Base-by-base conservation (phyloP, 2,888 invertebrate genomes). In the Pollenia angustigena region DNA sequence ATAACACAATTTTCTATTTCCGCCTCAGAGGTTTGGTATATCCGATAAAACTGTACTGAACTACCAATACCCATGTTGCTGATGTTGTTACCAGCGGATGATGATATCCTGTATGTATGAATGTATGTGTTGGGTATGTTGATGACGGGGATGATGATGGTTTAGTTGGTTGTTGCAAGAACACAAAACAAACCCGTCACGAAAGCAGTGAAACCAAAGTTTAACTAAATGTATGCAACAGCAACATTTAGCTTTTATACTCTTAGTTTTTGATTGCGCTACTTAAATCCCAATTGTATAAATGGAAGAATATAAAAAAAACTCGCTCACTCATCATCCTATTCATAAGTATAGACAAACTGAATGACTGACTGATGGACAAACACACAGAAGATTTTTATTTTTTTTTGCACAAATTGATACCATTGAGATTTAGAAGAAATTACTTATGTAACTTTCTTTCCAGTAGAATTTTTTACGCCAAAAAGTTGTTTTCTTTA, bases 1-100 rank as follows among this genome's bases (percentile, higher is more conserved):
- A 68, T 71, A 80, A 80, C 32, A 80, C 71, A 80, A 79, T 69
- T 80, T 80, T 80, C 80, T 80, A 80, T 80, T 71, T 80, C 80
- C 80, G 71, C 71, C 23, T 71, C 62, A 44, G 62, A 64, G 71
- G 62, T 80, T 80, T 71, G 52, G 54, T 54, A 72, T 72, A 54
- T 80, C 80, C 71, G 71, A 62, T 32, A 42, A 54, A 80, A 72
- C 46, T 60, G 18, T 46, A 10, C 46, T 46, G 32, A 68, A 58
- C 52, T 60, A 60, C 32, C 64, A 64, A 52, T 69, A 52, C 68
- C 52, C 66, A 48, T 32, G 66, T 46, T 79, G 50, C 69, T 44
- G 12, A 12, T 69, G 48, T 50, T 69, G 46, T 23, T 44, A 60
- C 44, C 58, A 68, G 48, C 48, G 69, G 69, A 79, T 62, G 48